phyloP scores from a whole-genome alignment of 2,888 invertebrate genomes.

The Cheiracanthium punctorium region DNA sequence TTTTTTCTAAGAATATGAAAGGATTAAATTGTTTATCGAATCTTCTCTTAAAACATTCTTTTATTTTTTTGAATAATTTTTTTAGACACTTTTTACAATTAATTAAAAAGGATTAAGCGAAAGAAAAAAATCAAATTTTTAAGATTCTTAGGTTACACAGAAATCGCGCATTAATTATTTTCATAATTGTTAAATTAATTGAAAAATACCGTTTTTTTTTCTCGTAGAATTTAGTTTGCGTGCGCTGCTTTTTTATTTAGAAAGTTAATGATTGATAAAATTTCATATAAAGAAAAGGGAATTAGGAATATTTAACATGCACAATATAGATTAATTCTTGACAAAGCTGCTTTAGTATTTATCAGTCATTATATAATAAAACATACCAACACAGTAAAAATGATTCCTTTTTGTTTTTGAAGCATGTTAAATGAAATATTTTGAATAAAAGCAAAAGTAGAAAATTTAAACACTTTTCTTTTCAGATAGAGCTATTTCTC shows the following conservation, averaged over 20 bases:
- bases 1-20: background rate
- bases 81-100: background rate
- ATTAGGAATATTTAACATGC: no score
- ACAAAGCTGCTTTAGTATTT: no score
- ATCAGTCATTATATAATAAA: no score
- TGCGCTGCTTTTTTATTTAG: background rate
- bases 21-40: background rate
- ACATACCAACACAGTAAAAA: no score
- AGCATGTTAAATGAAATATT: no score
- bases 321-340: no score
- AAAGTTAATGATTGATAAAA: no score
- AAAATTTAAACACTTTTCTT: no score
- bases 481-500: no score
- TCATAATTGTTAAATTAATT: conserved; percentile 17
- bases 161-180: background rate
- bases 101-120: background rate
- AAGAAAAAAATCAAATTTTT: background rate
- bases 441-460: no score
- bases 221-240: background rate
- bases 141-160: background rate
- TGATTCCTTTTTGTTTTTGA: no score
- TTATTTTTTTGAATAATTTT: background rate
- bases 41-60: background rate
- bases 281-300: no score
- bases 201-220: background rate